Percentiles rank a stretch among this genome's conserved stretches.
Conservation (phyloP, 2,113 vertebrate genomes). For the Salminus brasiliensis region DNA sequence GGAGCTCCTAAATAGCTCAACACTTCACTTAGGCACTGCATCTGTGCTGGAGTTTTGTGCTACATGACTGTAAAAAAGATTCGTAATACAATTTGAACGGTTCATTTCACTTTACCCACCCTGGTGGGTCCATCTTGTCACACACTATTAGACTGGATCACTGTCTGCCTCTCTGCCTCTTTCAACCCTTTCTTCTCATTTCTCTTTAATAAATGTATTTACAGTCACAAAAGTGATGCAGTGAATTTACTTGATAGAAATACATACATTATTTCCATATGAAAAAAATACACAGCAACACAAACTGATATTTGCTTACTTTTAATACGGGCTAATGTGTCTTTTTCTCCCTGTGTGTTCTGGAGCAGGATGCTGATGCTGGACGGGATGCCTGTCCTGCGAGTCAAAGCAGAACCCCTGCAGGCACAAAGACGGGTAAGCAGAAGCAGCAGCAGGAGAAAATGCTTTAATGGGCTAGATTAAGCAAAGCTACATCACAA, state of each 20-base stretch:
- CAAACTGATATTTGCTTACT: neutral
- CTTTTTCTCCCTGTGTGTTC: slow-evolving; percentile 33
- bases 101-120: slow-evolving; percentile 5
- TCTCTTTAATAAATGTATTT: neutral
- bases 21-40: neutral
- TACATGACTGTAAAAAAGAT: slow-evolving; percentile 11
- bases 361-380: slow-evolving; percentile 91
- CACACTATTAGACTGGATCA: slow-evolving; percentile 18
- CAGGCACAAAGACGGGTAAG: slow-evolving; percentile 88
- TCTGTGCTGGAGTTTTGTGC: slow-evolving; percentile 16
- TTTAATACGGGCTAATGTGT: neutral
- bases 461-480: neutral
- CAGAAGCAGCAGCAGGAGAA: neutral
- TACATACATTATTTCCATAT: neutral
- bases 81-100: neutral
- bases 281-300: too few relatives aligned
- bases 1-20: neutral
- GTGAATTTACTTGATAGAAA: neutral
- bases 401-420: slow-evolving; percentile 87
- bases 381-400: slow-evolving; percentile 89
- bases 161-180: neutral
- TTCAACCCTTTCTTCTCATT: neutral
- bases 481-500: too few relatives aligned
- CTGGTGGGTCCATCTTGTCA: slow-evolving; percentile 4
- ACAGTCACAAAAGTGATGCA: neutral